Base-by-base conservation (phyloP, 2,113 vertebrate species). In the Elachura formosa region DNA sequence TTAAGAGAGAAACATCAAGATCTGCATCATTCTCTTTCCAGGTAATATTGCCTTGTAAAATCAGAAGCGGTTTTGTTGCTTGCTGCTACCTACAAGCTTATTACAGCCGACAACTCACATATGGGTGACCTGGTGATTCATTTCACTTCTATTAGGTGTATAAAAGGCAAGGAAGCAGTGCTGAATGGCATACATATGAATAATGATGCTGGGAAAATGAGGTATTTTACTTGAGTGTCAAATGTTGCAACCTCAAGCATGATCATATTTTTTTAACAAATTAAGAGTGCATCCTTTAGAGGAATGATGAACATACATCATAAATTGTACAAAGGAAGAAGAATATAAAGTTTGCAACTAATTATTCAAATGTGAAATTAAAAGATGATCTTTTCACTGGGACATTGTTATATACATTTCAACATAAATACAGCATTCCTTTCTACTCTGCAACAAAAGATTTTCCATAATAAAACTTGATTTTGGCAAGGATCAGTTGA, bases 401-500 rank as follows among this genome's bases (percentile, higher is more conserved):
- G 23, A 81, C 69, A 73, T 71, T 67, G 24, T 48, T 72, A 41
- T 31, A 56, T 23, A 46, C 85, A 88, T 75, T 85, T 85, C 38
- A 91, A 34, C 58, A 64, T 46, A 77, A 26, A 51, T 23, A 14
- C 61, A 81, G 28, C 20, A 43, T 59, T 90, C 40, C 58, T 52
- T 61, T 61, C 61, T 55, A 45, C 24, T 9, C 28, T 89, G 56
- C 72, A 71, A 81, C 63, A 72, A 92, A 92, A 73, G 45, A 18
- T 68, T 87, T 91, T 74, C 48, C 49, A 95, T 95, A 96, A 91
- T 96, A 94, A 96, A 93, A 78, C 36, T 86, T 77, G 80, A 89
- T 77, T 96, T 69, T 95, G 87, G 90, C 64, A 90, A 89, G 71
- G 81, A 90, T 81, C 84, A 93, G 89, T 95, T 95, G 87, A 95